Evolutionary conservation across 2,797 vertebrate genomes (phyloP).

Genomic region (Gadopsis bispinosus): DNA sequence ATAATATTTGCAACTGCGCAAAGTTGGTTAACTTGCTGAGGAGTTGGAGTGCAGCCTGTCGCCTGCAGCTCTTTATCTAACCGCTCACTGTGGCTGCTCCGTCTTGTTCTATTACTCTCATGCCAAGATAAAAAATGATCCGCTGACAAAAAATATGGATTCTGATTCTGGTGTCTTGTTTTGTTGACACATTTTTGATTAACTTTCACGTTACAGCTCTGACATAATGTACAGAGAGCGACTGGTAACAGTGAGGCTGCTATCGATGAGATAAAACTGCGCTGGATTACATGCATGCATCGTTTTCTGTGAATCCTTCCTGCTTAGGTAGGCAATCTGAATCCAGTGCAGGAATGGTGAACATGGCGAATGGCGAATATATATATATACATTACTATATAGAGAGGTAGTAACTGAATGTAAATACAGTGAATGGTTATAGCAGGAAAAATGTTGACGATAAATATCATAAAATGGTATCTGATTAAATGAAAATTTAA

Average conservation of each 20-base stretch:
- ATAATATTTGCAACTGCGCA: not conserved
- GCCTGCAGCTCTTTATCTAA: not conserved
- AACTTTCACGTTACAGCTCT: no score
- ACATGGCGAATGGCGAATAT: no score
- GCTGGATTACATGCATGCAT: conserved; percentile 4
- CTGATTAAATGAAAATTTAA: not conserved
- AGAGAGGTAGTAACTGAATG: not conserved
- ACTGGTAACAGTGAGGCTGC: not conserved
- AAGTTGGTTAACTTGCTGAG: not conserved
- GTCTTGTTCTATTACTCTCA: not conserved
- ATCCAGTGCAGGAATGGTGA: not conserved
- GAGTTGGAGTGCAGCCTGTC: not conserved
- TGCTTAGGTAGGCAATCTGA: not conserved
- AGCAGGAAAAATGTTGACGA: not conserved
- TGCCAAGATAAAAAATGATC: not conserved
- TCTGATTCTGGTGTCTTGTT: no score
- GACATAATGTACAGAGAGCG: not conserved
- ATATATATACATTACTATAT: not conserved
- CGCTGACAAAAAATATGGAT: not conserved
- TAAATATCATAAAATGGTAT: not conserved
- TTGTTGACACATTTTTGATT: no score
- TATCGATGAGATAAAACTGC: not conserved
- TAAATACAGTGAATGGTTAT: not conserved
- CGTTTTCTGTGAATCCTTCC: not conserved
- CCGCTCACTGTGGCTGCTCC: not conserved